phyloP scores from a whole-genome alignment of 2,113 vertebrate species.

The Calyptomena viridis region DNA sequence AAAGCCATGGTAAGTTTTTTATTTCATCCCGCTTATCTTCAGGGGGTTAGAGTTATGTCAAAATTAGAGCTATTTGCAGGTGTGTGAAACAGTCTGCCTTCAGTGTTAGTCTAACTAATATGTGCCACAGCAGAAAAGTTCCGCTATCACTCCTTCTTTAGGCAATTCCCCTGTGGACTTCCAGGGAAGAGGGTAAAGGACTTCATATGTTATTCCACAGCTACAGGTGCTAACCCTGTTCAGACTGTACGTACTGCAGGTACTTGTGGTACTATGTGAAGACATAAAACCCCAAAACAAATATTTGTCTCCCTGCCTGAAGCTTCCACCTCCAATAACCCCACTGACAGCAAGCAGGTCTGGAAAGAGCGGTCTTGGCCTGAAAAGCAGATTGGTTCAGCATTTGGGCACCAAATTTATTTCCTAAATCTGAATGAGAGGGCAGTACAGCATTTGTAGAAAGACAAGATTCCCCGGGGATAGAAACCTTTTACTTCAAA shows the following conservation, averaged over 20 bases:
- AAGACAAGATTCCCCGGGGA: background rate
- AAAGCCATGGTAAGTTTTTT: background rate
- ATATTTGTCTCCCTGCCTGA: background rate
- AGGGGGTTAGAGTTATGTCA: background rate
- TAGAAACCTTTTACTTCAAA: background rate
- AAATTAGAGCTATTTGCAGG: background rate
- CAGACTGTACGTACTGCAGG: background rate
- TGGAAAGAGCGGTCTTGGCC: background rate
- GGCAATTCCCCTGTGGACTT: background rate
- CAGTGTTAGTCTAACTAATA: background rate
- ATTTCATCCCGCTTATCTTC: background rate
- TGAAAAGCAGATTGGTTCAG: background rate
- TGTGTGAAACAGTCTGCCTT: background rate
- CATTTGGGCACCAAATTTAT: background rate
- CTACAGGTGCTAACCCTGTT: too few relatives aligned
- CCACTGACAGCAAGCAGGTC: background rate
- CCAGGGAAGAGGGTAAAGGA: background rate
- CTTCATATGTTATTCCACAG: background rate
- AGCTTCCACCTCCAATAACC: background rate
- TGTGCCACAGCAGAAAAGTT: background rate
- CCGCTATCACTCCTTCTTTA: fast-evolving
- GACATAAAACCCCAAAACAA: background rate
- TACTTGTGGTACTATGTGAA: background rate
- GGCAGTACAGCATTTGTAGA: background rate
- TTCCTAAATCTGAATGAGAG: background rate